phyloP scores from a whole-genome alignment of 1,140 invertebrate species.

The Lycorma delicatula region DNA sequence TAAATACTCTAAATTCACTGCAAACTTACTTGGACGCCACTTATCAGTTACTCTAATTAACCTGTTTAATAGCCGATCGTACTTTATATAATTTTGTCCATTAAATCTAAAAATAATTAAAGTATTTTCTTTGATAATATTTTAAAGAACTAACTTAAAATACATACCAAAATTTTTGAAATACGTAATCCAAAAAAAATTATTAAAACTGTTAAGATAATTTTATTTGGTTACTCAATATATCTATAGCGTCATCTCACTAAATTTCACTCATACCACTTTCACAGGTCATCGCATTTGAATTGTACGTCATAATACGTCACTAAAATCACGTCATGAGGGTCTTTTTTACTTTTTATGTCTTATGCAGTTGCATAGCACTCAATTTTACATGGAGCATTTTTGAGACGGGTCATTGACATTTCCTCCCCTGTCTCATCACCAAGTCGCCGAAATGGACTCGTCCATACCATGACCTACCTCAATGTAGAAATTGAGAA shows the following conservation, averaged over 20 bases:
- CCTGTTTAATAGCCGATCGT: no score
- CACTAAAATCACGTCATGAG: neutral
- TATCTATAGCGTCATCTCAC: neutral
- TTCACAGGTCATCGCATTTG: neutral
- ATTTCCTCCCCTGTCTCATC: neutral
- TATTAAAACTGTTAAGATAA: no score
- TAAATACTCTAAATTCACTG: no score
- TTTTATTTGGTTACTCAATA: neutral
- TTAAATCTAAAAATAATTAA: no score
- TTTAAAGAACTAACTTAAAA: no score
- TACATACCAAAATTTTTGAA: no score
- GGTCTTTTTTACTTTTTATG: neutral
- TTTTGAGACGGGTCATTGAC: neutral
- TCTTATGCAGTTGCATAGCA: neutral
- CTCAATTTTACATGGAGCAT: neutral
- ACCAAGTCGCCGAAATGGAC: neutral
- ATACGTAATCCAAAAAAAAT: no score
- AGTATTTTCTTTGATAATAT: no score
- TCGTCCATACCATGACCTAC: constrained; percentile 4
- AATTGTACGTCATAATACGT: neutral
- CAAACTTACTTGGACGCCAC: no score
- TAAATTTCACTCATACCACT: neutral
- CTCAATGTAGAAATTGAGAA: neutral
- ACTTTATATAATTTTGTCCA: no score
- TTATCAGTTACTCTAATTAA: no score